Percentiles rank a stretch among this genome's conserved stretches.
phyloP scores from a whole-genome alignment of 1,140 invertebrate species.

The Anastrepha ludens region DNA sequence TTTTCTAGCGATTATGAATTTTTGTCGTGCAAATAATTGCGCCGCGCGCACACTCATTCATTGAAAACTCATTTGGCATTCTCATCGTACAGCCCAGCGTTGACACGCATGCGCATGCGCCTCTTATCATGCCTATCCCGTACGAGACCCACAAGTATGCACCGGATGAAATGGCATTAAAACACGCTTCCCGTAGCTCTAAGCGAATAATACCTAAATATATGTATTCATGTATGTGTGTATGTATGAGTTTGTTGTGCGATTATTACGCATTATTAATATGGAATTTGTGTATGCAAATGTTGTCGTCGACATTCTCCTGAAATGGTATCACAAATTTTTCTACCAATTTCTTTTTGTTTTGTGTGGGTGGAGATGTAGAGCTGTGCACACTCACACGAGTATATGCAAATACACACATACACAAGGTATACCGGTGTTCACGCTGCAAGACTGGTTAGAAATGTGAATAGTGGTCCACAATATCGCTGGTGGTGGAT shows the following conservation, averaged over 20 bases:
- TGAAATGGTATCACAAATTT: constrained; percentile 47
- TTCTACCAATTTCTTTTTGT: constrained; percentile 45
- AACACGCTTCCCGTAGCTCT: constrained; percentile 30
- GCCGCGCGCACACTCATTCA: constrained; percentile 2
- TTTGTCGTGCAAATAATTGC: neutral
- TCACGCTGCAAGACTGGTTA: neutral
- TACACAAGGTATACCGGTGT: too few species aligned
- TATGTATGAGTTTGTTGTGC: constrained; percentile 11
- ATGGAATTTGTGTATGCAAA: constrained; percentile 38
- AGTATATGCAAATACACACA: neutral
- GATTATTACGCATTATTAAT: constrained; percentile 52
- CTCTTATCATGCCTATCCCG: constrained; percentile 8
- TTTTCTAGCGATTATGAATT: constrained; percentile 49
- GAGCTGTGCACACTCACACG: neutral
- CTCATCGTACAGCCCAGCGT: neutral
- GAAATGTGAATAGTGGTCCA: neutral
- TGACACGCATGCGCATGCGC: constrained; percentile 25
- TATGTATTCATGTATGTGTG: neutral
- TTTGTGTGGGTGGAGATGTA: constrained; percentile 13
- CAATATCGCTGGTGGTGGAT: neutral
- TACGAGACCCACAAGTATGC: neutral
- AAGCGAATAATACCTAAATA: neutral
- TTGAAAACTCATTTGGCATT: neutral
- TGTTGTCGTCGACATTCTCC: constrained; percentile 30
- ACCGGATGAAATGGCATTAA: constrained; percentile 33